Evolutionary conservation across 1,140 invertebrate genomes (phyloP), one percentile per base, ranked within the genome.

Genomic region (Ladona fulva): DNA sequence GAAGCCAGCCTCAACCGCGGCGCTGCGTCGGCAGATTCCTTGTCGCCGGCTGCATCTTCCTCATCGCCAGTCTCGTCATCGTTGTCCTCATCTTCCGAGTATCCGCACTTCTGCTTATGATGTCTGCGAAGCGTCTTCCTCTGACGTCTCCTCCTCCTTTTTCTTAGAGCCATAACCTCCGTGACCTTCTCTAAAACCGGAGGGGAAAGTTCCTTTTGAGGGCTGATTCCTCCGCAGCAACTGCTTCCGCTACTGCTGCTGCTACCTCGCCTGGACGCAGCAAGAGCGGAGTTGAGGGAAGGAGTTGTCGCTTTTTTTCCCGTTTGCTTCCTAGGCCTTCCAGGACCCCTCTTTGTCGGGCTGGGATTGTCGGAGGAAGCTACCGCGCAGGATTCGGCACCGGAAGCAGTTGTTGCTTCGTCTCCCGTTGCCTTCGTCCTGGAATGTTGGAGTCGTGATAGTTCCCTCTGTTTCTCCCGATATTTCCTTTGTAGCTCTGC

Each of bases 401-500:
- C 66, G 22, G 76, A 37, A 24, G 73, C 81, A 76, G 82, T 84
- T 79, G 83, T 84, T 66, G 24, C 24, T 19, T 25, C 24, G 8
- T 25, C 24, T 19, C 24, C 74, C 3, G 37, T 42, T 1, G 74
- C 24, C 24, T 75, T 75, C 19, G 24, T 75, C 19, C 74, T 75
- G n/a, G 74, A 42, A 25, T 75, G 24, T n/a, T 75, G 74, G 24
- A 96, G 85, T 79, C 91, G 92, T 44, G 90, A 90, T 1, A 96
- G 84, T 84, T 95, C 93, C 76, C 89, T 90, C 83, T 95, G 92
- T 83, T 94, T 95, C 81, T 95, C 93, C 79, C 90, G 90, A 82
- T 94, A 95, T 80, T 93, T 90, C 74, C 91, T 87, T 81, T 95
- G 92, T 42, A 96, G 87, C 59, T 95, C 93, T 0, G 93, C 92